These are phyloP conservation scores for Eustalomyia histrio DNA, from an alignment of 2,888 invertebrate genomes.

Conservation along the genomic window DNA sequence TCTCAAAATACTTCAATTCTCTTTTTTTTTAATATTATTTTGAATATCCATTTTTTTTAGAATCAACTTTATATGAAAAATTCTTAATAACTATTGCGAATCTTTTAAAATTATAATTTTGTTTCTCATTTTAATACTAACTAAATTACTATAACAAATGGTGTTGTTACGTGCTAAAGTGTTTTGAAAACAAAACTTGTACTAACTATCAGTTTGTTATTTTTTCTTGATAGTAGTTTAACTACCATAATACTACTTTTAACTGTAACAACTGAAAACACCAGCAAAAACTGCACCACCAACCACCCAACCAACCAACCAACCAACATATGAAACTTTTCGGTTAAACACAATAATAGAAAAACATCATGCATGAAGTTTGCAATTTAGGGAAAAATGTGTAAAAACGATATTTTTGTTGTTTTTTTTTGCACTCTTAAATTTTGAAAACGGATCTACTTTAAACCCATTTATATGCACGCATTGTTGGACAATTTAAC, in stretches of 20 bases:
- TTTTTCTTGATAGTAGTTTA: constrained; percentile 33
- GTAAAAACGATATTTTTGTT: not conserved
- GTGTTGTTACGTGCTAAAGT: not conserved
- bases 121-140: too few relatives aligned
- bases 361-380: not conserved
- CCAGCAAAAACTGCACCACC: not conserved
- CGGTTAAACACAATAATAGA: constrained; percentile 1
- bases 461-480: constrained; percentile 28
- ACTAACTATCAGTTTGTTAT: constrained; percentile 29
- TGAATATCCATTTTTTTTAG: too few relatives aligned
- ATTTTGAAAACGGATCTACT: constrained; percentile 15
- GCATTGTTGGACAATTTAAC: constrained; percentile 6
- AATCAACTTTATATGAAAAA: too few relatives aligned
- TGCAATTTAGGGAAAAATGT: constrained; percentile 1
- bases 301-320: too few relatives aligned
- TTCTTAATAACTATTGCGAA: too few relatives aligned
- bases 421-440: constrained; percentile 2
- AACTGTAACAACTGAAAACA: constrained; percentile 26
- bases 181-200: constrained; percentile 43
- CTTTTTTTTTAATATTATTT: too few relatives aligned
- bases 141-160: not conserved
- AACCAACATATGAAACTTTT: constrained; percentile 11
- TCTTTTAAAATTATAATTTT: too few relatives aligned
- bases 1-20: too few relatives aligned
- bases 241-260: constrained; percentile 26